Percentiles rank a stretch among this genome's conserved stretches.
These are phyloP conservation scores for Notolepis coatsorum DNA, from an alignment of 2,797 vertebrate species.

Conservation along the genomic window DNA sequence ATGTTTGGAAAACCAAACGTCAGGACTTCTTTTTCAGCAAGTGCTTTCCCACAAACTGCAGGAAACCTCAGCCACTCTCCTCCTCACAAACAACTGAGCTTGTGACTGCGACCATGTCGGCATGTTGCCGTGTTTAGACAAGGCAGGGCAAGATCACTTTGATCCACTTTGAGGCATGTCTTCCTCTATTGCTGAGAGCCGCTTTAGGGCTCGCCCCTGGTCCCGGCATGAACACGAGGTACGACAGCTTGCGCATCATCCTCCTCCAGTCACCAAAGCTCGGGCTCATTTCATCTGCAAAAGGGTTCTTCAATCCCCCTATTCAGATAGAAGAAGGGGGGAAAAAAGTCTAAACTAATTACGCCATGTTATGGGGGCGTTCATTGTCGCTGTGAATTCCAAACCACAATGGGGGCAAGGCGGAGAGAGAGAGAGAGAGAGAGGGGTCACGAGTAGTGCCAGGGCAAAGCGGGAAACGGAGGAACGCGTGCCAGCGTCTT, in stretches of 20 bases:
- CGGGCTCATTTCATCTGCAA: background rate
- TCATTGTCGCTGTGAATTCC: background rate
- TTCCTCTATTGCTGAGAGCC: slow-evolving; percentile 57
- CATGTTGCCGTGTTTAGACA: slow-evolving; percentile 55
- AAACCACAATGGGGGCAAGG: background rate
- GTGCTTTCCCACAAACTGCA: slow-evolving; percentile 59
- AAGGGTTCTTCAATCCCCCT: slow-evolving; percentile 1
- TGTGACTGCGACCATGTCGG: slow-evolving; percentile 64
- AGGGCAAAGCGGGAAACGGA: background rate
- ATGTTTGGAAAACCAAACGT: slow-evolving; percentile 64
- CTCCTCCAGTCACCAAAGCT: background rate
- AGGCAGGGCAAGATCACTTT: slow-evolving; percentile 45
- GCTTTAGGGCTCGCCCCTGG: slow-evolving; percentile 4
- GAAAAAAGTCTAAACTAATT: slow-evolving; percentile 21
- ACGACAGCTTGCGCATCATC: slow-evolving; percentile 15
- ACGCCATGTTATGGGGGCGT: slow-evolving; percentile 23
- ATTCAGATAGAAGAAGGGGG: too few relatives aligned
- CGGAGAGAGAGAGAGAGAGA: background rate
- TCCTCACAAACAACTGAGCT: slow-evolving; percentile 51
- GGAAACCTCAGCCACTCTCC: slow-evolving; percentile 44
- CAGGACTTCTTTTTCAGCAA: slow-evolving; percentile 54
- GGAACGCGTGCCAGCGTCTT: slow-evolving; percentile 7
- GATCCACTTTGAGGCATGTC: slow-evolving; percentile 66
- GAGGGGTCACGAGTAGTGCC: too few relatives aligned
- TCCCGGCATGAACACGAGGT: too few relatives aligned